Base-by-base conservation (phyloP, 2,113 vertebrate species). In the Dunckerocampus dactyliophorus region DNA sequence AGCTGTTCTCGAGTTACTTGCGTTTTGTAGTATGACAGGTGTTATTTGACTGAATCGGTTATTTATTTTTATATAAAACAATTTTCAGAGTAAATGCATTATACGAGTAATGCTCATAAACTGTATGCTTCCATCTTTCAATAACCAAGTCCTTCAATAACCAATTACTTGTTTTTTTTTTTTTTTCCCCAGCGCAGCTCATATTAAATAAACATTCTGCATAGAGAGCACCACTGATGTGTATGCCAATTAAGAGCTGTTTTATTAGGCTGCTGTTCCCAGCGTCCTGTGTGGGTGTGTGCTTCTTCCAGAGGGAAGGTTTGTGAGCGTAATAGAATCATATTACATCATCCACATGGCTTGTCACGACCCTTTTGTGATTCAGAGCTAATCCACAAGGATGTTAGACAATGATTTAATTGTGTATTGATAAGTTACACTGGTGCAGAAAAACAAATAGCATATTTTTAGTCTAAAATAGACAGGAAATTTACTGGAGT, bases 281-380 rank as follows among this genome's bases (percentile, higher is more conserved):
- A 47, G 63, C 14, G 49, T 17, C 57, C 43, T 55, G 57, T 14
- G 68, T 56, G 55, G 31, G 12, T 61, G n/a, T 47, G 51, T 63
- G 66, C 69, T 66, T 67, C 66, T 69, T 73, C 72, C 56, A 39
- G 54, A 74, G 76, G 71, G 83, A 80, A 82, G 81, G 79, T 81
- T 84, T 59, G 72, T 58, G 60, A 77, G 80, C 59, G 46, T 82
- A 76, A 82, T 88, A 86, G 79, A 88, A 87, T 82, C 80, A 81
- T 88, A 84, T 82, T 84, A 85, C 76, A 84, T 84, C 81, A 77
- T 82, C 59, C 75, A 72, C 75, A 77, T 74, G 81, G 84, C 77
- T 80, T 87, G 85, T 88, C 85, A 84, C 80, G 70, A 71, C 62
- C 62, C 50, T 83, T 85, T 88, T 87, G 88, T 87, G 83, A 82